Base-by-base conservation (phyloP, 2,888 invertebrate genomes). In the Camptogramma bilineatum region DNA sequence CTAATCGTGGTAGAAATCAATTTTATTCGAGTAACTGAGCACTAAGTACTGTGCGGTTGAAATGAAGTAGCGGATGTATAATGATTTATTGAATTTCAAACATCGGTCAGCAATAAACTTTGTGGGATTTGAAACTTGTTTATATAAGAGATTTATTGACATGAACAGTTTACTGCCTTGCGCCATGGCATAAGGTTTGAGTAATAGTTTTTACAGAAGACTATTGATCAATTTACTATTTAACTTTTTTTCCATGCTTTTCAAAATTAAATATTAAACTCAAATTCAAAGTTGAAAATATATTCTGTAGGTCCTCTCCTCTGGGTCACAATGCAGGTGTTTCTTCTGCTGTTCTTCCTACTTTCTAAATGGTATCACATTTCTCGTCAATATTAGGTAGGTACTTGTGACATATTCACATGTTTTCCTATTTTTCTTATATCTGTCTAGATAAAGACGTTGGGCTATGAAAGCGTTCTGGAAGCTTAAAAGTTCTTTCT, bases 51-150 rank as follows among this genome's bases (percentile, higher is more conserved):
- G 73, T 79, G 76, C 76, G 78, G 75, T 66, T 66, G 76, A 68
- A 75, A 77, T 79, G 74, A 82, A 85, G 89, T 86, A 86, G 86
- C 89, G 89, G 90, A 89, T 89, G 86, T 81, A 78, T 76, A 62
- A 75, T 90, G 87, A 89, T 90, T 90, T 90, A 91, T 89, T 74
- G 80, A 75, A 81, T 84, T 84, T 82, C 84, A 86, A 87, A 88
- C 86, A 85, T 85, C 72, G 82, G 80, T 82, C 82, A 78, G 81
- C 81, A 78, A 81, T 87, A 85, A 87, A 83, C 78, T 79, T 73
- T 79, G 79, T 75, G 78, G 79, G 81, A 80, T 80, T 80, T 78
- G 79, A 72, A 78, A 81, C 81, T 81, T 84, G 87, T 86, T 89
- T 87, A 84, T 82, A 79, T 85, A 77, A 71, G 73, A 82, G 81